A percentile compares a stretch with the other conserved stretches of the same genome.
Evolutionary conservation across 2,888 invertebrate species (phyloP).

Genomic region (Drosophila subsilvestris): DNA sequence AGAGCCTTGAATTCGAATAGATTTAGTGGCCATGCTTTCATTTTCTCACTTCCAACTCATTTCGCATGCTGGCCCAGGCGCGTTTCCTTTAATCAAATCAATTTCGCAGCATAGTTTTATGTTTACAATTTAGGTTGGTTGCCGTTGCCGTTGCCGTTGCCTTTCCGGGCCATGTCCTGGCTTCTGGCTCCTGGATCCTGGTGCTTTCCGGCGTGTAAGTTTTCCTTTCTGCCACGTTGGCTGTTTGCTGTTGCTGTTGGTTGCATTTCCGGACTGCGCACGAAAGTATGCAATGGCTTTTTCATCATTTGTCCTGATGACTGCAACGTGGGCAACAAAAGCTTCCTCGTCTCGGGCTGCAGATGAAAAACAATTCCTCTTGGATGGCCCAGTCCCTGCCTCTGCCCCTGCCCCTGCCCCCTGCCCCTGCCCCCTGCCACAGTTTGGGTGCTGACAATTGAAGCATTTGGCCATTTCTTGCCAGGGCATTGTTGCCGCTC

Average conservation of each 20-base stretch:
- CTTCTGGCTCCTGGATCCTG: neutral
- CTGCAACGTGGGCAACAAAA: conserved; percentile 73
- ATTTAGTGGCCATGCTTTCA: conserved; percentile 3
- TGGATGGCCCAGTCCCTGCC: neutral
- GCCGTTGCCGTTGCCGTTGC: conserved; percentile 32
- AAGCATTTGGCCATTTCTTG: conserved; percentile 58
- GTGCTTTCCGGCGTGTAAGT: conserved; percentile 20
- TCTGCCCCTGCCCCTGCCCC: neutral
- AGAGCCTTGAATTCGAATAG: neutral
- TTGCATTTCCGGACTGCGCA: conserved; percentile 72
- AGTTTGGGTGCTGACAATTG: conserved; percentile 64
- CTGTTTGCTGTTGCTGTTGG: conserved; percentile 26
- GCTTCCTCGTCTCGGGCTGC: conserved; percentile 39
- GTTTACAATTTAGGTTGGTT: conserved; percentile 75
- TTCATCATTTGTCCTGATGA: conserved; percentile 74
- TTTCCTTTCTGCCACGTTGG: conserved; percentile 53
- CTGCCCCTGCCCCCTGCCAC: neutral
- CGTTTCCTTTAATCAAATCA: conserved; percentile 76
- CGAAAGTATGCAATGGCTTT: conserved; percentile 77
- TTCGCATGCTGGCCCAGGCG: conserved; percentile 70
- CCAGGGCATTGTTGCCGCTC: conserved; percentile 10
- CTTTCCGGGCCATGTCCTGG: conserved; percentile 15
- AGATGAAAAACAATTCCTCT: conserved; percentile 70
- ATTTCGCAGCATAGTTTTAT: conserved; percentile 78
- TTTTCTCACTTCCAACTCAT: conserved; percentile 50